Percentiles rank a stretch among this genome's conserved stretches.
Conservation (phyloP, 1,140 invertebrate genomes). For the Neodiprion virginianus region DNA sequence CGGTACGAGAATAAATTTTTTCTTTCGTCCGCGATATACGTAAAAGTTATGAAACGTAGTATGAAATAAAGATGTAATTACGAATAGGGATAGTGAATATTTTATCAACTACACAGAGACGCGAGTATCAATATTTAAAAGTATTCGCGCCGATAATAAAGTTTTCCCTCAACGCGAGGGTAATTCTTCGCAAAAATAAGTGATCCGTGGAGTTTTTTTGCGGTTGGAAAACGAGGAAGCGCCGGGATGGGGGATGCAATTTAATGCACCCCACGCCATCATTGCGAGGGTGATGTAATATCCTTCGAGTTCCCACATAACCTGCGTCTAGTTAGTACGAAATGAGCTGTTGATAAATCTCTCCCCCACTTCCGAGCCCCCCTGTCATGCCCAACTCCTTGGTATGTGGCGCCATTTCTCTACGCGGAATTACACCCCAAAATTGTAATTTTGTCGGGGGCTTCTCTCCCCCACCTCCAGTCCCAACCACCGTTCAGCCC, state of each 20-base stretch:
- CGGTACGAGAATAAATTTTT: too few species aligned
- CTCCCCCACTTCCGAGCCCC: constrained; percentile 23
- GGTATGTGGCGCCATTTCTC: constrained; percentile 61
- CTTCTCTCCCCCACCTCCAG: not conserved
- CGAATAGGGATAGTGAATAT: too few species aligned
- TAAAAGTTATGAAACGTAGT: too few species aligned
- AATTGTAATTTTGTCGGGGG: constrained; percentile 60
- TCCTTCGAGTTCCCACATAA: constrained; percentile 56
- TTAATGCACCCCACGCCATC: constrained; percentile 59
- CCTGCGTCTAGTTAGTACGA: constrained; percentile 56
- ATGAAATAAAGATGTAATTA: too few species aligned
- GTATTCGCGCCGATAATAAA: too few species aligned
- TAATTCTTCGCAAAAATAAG: too few species aligned
- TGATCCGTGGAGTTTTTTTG: too few species aligned
- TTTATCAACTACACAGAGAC: too few species aligned
- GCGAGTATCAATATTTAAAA: too few species aligned
- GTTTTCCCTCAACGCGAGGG: too few species aligned
- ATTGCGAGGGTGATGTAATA: constrained; percentile 59
- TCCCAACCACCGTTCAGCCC: not conserved
- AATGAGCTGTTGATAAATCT: constrained; percentile 60
- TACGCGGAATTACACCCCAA: constrained; percentile 56
- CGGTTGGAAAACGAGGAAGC: too few species aligned
- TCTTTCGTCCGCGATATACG: too few species aligned
- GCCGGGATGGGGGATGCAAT: constrained; percentile 46
- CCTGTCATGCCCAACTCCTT: constrained; percentile 31